phyloP scores from a whole-genome alignment of 30 jellyfish, hydroid and myxozoan species.

The Calvadosia cruxmelitensis region DNA sequence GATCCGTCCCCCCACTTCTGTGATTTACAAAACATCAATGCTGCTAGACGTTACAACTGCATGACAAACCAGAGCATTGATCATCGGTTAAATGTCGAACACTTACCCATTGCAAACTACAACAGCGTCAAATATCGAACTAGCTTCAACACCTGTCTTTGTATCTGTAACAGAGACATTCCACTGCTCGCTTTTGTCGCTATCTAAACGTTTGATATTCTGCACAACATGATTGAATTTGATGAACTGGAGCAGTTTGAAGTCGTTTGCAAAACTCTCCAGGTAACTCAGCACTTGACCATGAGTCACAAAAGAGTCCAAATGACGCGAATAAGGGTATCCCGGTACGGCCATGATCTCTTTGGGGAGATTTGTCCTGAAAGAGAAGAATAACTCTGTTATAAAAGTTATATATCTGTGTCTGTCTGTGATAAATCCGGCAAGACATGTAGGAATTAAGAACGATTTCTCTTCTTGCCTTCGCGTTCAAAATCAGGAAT shows the following conservation, averaged over 20 bases:
- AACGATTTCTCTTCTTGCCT: too few relatives aligned
- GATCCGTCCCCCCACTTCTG: too few relatives aligned
- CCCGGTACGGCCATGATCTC: neutral
- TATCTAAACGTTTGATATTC: neutral
- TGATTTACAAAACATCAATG: too few relatives aligned
- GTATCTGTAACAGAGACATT: neutral
- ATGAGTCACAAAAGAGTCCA: neutral
- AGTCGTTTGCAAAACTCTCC: neutral
- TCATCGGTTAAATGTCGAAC: too few relatives aligned
- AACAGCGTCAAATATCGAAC: constrained; percentile 24
- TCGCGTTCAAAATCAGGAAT: too few relatives aligned
- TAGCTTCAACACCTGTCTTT: neutral
- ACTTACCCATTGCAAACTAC: constrained; percentile 77
- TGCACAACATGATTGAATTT: neutral
- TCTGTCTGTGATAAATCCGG: too few relatives aligned
- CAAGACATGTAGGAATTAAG: too few relatives aligned
- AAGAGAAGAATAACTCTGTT: neutral
- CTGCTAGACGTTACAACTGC: too few relatives aligned
- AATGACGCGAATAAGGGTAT: neutral
- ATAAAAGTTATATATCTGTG: too few relatives aligned
- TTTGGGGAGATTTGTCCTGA: constrained; percentile 1
- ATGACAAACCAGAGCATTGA: too few relatives aligned
- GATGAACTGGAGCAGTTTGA: neutral
- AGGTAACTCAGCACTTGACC: neutral
- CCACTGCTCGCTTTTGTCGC: neutral